A percentile compares a stretch with the other conserved stretches of the same genome.
phyloP scores from a whole-genome alignment of 2,113 vertebrate species.

The Datnioides undecimradiatus region DNA sequence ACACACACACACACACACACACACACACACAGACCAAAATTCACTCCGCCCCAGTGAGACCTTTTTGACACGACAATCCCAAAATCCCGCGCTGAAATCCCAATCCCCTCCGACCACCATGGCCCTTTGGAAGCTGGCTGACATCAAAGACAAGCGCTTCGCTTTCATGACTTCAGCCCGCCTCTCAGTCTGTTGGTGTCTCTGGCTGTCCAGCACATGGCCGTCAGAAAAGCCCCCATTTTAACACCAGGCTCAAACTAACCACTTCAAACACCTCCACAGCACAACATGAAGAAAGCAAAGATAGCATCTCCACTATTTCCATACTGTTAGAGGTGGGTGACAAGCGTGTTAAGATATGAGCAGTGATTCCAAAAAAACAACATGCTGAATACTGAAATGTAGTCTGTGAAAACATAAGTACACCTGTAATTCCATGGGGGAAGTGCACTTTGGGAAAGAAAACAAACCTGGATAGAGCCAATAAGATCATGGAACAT shows the following conservation, averaged over 20 bases:
- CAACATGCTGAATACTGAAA: neutral
- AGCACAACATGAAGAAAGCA: conserved; percentile 4
- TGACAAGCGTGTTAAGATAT: conserved; percentile 6
- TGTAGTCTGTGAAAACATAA: neutral
- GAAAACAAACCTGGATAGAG: neutral
- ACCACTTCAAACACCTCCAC: conserved; percentile 36
- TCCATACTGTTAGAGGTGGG: conserved; percentile 12
- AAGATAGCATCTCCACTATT: conserved; percentile 12
- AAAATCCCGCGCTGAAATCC: conserved; percentile 65
- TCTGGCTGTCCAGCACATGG: conserved; percentile 47
- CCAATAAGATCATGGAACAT: neutral
- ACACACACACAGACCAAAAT: neutral
- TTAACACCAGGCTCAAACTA: conserved; percentile 8
- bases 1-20: neutral
- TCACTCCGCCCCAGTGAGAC: conserved; percentile 25
- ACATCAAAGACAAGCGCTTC: conserved; percentile 65
- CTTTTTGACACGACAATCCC: conserved; percentile 63
- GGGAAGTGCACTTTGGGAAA: neutral
- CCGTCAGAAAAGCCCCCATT: conserved; percentile 33
- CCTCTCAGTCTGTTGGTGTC: conserved; percentile 43
- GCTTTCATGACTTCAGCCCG: conserved; percentile 70
- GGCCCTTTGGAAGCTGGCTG: conserved; percentile 30
- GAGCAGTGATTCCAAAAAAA: conserved; percentile 1
- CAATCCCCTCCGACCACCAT: conserved; percentile 52
- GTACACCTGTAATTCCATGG: neutral